A percentile compares a stretch with the other conserved stretches of the same genome.
phyloP scores from a whole-genome alignment of 2,113 vertebrate genomes.

The Pleuronectes platessa region DNA sequence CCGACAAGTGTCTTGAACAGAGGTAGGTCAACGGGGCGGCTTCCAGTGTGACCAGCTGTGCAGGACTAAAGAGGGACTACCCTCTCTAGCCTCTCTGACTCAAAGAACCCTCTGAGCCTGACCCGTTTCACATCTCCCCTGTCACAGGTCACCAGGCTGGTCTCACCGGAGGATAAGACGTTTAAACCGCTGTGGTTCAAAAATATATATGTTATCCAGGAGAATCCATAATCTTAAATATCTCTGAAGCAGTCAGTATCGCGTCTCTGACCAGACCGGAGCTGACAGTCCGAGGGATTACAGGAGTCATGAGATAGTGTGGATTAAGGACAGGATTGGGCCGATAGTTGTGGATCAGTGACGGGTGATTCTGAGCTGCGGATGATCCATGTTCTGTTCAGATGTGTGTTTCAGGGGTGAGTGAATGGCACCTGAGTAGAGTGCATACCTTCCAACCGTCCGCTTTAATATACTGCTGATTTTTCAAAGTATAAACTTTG shows the following conservation, averaged over 20 bases:
- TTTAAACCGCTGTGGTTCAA: constrained; percentile 26
- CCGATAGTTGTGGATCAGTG: constrained; percentile 40
- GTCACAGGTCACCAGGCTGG: constrained; percentile 60
- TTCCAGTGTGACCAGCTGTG: constrained; percentile 47
- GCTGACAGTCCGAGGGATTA: constrained; percentile 70
- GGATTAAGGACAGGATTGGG: constrained; percentile 56
- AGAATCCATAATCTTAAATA: constrained; percentile 45
- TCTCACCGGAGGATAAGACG: constrained; percentile 45
- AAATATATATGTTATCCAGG: constrained; percentile 14
- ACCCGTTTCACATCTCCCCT: constrained; percentile 63
- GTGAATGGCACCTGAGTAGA: no score
- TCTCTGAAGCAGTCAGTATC: constrained; percentile 41
- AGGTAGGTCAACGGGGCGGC: background rate
- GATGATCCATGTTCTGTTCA: constrained; percentile 11
- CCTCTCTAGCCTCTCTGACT: constrained; percentile 38
- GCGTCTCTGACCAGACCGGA: constrained; percentile 54
- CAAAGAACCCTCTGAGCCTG: constrained; percentile 44
- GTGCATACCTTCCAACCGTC: no score
- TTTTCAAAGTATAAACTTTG: no score
- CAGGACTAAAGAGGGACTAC: constrained; percentile 53
- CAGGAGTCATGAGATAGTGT: constrained; percentile 71
- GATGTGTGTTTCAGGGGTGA: constrained; percentile 21
- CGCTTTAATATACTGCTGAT: no score
- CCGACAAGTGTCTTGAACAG: constrained; percentile 3
- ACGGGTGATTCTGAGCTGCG: constrained; percentile 22